These are phyloP conservation scores for Pocillopora damicornis DNA, from an alignment of 64 coral and sea anemone genomes.

Conservation along the genomic window DNA sequence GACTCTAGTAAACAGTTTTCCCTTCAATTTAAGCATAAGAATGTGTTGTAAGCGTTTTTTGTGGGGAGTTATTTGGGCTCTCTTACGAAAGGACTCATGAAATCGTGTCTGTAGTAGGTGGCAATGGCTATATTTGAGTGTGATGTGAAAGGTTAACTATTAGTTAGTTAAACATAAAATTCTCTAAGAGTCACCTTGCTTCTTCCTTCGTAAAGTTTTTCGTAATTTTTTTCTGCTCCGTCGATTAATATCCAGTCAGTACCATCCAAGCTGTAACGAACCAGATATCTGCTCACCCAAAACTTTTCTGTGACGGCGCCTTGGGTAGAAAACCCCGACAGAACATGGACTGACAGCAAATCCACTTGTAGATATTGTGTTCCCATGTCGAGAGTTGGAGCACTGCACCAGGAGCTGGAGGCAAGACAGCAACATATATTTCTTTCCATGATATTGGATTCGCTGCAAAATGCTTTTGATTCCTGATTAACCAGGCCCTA, in stretches of 20 bases:
- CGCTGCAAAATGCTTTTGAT: neutral
- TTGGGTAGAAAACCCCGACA: slow-evolving; percentile 25
- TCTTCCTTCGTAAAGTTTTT: no score
- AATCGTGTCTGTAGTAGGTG: no score
- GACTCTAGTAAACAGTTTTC: no score
- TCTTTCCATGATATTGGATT: neutral
- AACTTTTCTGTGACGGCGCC: neutral
- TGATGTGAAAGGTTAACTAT: no score
- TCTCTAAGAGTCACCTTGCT: neutral
- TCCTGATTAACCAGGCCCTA: neutral
- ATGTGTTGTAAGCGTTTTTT: no score
- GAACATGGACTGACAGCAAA: neutral
- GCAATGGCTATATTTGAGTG: no score
- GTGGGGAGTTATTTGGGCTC: no score
- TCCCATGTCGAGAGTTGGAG: neutral
- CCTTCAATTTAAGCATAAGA: no score
- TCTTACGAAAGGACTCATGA: no score
- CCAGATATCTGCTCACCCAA: slow-evolving; percentile 1
- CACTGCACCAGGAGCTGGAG: neutral
- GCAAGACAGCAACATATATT: neutral
- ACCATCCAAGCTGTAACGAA: neutral
- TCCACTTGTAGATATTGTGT: neutral
- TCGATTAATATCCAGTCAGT: neutral
- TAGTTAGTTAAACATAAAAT: neutral
- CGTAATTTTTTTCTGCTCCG: no score